Evolutionary conservation across 1,140 invertebrate species (phyloP).

Genomic region (fruit fly (Drosophila melanogaster)): DNA sequence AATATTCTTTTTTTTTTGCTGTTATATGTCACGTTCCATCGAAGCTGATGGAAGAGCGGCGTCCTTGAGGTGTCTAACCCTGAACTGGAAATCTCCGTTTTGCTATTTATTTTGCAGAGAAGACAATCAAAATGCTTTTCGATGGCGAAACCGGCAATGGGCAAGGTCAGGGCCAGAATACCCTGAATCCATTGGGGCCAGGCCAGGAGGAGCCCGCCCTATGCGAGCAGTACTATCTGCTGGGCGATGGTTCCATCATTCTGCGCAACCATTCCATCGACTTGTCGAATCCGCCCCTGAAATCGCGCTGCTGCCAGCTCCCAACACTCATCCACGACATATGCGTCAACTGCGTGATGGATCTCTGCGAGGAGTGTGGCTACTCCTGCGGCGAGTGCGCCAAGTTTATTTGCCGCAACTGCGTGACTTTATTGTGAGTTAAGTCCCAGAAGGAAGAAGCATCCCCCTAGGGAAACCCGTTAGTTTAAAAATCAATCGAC

Average conservation of each 20-base stretch:
- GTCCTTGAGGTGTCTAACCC: too few species aligned
- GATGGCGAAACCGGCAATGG: constrained; percentile 42
- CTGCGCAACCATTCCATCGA: constrained; percentile 50
- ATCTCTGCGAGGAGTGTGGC: constrained; percentile 74
- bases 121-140: constrained; percentile 67
- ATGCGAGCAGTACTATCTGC: constrained; percentile 41
- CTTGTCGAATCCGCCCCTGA: constrained; percentile 38
- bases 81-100: too few species aligned
- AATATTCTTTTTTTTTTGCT: too few species aligned
- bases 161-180: not conserved
- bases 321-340: constrained; percentile 49
- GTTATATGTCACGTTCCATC: too few species aligned
- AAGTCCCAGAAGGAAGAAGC: too few species aligned
- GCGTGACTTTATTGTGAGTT: constrained; percentile 76
- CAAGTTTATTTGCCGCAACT: constrained; percentile 65
- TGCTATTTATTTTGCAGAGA: constrained; percentile 34
- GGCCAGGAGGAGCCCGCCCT: not conserved
- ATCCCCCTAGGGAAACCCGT: too few species aligned
- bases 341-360: constrained; percentile 63
- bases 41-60: too few species aligned
- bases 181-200: not conserved
- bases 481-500: too few species aligned
- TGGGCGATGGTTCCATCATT: constrained; percentile 54
- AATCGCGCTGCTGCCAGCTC: constrained; percentile 60
- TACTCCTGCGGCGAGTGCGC: constrained; percentile 70